Conservation (phyloP, 2,797 vertebrate genomes). For the Coendou prehensilis region DNA sequence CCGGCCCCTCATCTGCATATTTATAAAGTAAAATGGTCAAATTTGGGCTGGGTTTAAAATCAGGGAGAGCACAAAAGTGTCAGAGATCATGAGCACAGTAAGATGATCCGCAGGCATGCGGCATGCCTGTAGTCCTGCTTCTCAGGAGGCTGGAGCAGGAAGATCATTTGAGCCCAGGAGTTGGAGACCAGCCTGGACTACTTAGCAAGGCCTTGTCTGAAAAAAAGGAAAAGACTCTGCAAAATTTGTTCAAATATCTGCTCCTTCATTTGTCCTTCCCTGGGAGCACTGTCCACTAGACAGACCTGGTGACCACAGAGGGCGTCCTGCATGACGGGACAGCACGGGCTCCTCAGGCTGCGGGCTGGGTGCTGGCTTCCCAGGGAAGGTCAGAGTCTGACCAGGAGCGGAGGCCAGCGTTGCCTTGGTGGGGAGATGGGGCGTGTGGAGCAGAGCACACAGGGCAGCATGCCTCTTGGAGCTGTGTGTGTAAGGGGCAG, state of each 20-base stretch:
- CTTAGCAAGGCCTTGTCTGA: not conserved
- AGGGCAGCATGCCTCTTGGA: fast-evolving
- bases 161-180: not conserved
- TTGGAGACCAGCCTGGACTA: not conserved
- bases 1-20: fast-evolving
- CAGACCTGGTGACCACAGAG: fast-evolving
- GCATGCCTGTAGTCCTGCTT: not conserved
- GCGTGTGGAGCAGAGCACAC: fast-evolving
- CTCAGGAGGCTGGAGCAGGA: no score
- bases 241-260: not conserved
- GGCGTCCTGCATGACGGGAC: fast-evolving
- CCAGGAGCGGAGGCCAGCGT: not conserved
- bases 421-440: not conserved
- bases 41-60: not conserved
- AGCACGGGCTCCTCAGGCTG: no score
- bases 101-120: not conserved
- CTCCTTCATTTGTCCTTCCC: not conserved
- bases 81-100: not conserved
- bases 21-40: not conserved
- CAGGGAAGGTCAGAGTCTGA: not conserved
- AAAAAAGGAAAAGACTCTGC: not conserved
- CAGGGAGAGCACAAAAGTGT: not conserved
- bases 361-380: not conserved
- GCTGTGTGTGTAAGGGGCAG: fast-evolving
- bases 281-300: not conserved